Percentiles rank a stretch among this genome's conserved stretches.
These are phyloP conservation scores for Romanogobio albipinnatus DNA, from an alignment of 2,113 vertebrate genomes.

Conservation along the genomic window DNA sequence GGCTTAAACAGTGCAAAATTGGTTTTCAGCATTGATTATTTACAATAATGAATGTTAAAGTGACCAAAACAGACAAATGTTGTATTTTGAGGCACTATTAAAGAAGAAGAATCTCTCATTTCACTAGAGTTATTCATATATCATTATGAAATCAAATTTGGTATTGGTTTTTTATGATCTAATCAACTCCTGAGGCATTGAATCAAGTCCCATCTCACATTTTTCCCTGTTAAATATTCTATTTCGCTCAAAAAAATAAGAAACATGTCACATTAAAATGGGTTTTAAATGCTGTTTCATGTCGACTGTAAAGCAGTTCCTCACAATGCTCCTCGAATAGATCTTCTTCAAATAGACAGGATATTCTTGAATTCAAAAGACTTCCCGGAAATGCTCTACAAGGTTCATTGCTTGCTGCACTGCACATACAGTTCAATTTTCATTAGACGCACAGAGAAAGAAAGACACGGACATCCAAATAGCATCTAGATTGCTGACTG, in stretches of 20 bases:
- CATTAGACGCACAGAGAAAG: slow-evolving; percentile 1
- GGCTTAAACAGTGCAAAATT: neutral
- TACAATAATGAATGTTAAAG: neutral
- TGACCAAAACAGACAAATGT: neutral
- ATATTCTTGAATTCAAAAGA: slow-evolving; percentile 8
- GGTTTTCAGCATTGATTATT: neutral
- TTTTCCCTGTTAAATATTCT: neutral
- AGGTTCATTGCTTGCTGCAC: neutral
- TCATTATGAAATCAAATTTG: too few species aligned
- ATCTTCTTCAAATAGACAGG: neutral
- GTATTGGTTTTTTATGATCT: neutral
- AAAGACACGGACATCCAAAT: slow-evolving; percentile 14
- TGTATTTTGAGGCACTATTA: neutral
- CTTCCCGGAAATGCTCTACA: neutral
- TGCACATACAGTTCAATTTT: slow-evolving; percentile 24
- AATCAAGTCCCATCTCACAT: neutral
- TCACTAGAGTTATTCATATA: neutral
- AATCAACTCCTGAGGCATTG: neutral
- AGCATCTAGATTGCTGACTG: slow-evolving; percentile 39
- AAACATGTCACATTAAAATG: neutral
- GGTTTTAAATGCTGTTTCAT: neutral
- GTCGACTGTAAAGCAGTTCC: neutral
- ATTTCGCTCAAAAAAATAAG: slow-evolving; percentile 4
- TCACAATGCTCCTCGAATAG: neutral
- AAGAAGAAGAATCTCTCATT: neutral